Evolutionary conservation across 2,797 vertebrate species (phyloP), one percentile per base, ranked within the genome.

Genomic region (Anguilla pacifica): DNA sequence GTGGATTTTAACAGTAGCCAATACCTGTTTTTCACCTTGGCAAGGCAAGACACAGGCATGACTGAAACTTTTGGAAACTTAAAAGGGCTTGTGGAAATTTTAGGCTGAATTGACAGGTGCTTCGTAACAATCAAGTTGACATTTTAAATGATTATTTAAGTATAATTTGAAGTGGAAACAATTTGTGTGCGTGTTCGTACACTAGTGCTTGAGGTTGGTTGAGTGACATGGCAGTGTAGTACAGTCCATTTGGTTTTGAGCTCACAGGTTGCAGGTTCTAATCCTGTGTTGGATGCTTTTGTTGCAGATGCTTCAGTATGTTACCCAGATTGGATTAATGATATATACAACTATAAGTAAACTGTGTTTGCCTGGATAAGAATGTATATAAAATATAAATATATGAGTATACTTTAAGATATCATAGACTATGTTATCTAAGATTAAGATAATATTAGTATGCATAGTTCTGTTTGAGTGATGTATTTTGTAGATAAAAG

Each of bases 1-100:
- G 59, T 85, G 59, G 59, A 46, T 43, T 85, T 85, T 85, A n/a
- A 6, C 82, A 55, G 51, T 28, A 55, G 82, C 49, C 11, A 57
- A 5, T 84, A 5, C 25, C n/a, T 13, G 82, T 17, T 55, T 5
- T 57, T 83, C 28, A 15, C 22, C 28, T 57, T 2, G 1, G 43
- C 2, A 81, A 81, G 77, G 72, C 13, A 6, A 81, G 77, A 51
- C 22, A 31, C 25, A 72, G 31, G 31, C 31, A 43, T 79, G 74
- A 43, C 35, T 81, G 31, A 49, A 81, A 81, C 43, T 25, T 81
- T 49, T 49, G 77, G 2, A 10, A 51, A 81, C 43, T n/a, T 77
- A 43, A 49, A 49, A 81, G 43, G 6, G 1, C 9, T 77, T 35
- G 3, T 39, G 17, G 35, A 77, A 39, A 6, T 77, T 35, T 35